phyloP scores from a whole-genome alignment of 2,888 invertebrate species.

The Thysanoteuthis rhombus region DNA sequence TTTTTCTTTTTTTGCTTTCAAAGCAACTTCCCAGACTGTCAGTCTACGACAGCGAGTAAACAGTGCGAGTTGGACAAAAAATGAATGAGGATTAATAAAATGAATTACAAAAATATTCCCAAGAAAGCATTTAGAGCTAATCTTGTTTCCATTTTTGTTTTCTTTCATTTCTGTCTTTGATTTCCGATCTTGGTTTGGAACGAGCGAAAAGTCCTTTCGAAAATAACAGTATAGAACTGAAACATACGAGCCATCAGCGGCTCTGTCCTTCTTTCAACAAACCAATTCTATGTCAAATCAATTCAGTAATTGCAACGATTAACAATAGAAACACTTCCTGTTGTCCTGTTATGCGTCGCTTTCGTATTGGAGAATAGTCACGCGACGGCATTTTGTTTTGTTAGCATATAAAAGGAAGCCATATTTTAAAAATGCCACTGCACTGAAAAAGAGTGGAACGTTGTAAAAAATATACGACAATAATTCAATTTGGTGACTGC shows the following conservation, averaged over 20 bases:
- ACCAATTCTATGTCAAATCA: neutral
- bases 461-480: too few relatives aligned
- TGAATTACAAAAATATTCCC: neutral
- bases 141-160: neutral
- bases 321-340: neutral
- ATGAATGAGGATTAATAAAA: neutral
- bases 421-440: neutral
- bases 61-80: too few relatives aligned
- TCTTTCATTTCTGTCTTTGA: neutral
- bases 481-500: too few relatives aligned
- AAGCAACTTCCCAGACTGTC: too few relatives aligned
- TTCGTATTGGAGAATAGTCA: neutral
- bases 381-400: too few relatives aligned
- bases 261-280: neutral
- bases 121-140: neutral
- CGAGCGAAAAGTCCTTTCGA: neutral
- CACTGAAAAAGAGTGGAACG: too few relatives aligned
- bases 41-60: too few relatives aligned
- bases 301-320: neutral
- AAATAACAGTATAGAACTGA: neutral
- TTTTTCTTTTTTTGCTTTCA: too few relatives aligned
- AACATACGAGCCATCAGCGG: neutral
- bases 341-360: neutral
- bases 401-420: neutral
- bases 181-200: neutral